A percentile compares a stretch with the other conserved stretches of the same genome.
Evolutionary conservation across 2,888 invertebrate species (phyloP).

Genomic region (Hydriomena furcata): DNA sequence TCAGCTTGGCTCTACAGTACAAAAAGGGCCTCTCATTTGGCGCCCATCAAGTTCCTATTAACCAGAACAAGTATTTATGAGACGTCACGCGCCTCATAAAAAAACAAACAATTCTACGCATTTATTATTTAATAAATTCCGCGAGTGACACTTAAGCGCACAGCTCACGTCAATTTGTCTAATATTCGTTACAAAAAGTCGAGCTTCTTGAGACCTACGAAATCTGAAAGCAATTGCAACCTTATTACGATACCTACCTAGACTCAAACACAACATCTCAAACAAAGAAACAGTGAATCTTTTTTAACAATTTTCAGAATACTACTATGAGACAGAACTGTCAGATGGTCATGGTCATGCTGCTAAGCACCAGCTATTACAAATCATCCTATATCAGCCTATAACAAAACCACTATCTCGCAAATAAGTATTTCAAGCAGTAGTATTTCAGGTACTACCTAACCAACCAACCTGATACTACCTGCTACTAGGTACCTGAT

Average conservation of each 20-base stretch:
- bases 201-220: constrained; percentile 14
- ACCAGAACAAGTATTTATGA: constrained; percentile 26
- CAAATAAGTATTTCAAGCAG: too few species aligned
- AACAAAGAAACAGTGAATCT: neutral
- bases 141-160: constrained; percentile 30
- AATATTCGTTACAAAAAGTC: constrained; percentile 8
- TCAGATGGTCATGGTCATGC: too few species aligned
- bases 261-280: neutral
- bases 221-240: constrained; percentile 4
- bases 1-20: neutral
- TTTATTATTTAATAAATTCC: constrained; percentile 31
- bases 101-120: constrained; percentile 30
- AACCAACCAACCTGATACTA: too few species aligned
- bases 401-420: too few species aligned
- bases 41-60: constrained; percentile 18
- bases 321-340: too few species aligned
- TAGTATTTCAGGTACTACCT: too few species aligned
- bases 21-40: neutral
- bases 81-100: constrained; percentile 27
- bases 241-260: neutral
- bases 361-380: too few species aligned
- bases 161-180: constrained; percentile 26
- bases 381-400: too few species aligned
- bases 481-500: too few species aligned
- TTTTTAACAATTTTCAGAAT: too few species aligned